phyloP scores from a whole-genome alignment of 2,888 invertebrate genomes.

The Microctonus brassicae region DNA sequence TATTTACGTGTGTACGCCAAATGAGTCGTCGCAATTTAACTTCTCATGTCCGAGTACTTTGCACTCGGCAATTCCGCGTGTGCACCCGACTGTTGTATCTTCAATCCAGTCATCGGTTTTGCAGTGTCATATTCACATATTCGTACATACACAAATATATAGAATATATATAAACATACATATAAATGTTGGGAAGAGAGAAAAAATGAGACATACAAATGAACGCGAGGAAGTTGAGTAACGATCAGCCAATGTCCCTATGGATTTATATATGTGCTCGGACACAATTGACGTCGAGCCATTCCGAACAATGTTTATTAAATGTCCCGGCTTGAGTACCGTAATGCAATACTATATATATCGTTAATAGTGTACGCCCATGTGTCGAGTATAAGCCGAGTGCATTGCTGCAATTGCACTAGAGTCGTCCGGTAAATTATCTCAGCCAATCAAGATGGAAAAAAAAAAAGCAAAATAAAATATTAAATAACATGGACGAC shows the following conservation, averaged over 20 bases:
- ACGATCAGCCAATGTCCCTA: conserved; percentile 14
- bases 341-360: conserved; percentile 36
- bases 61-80: conserved; percentile 18
- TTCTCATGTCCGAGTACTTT: conserved; percentile 8
- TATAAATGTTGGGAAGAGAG: neutral
- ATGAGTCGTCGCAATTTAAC: neutral
- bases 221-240: conserved; percentile 25
- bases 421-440: neutral
- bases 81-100: conserved; percentile 12
- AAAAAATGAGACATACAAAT: conserved; percentile 10
- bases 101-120: conserved; percentile 21
- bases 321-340: conserved; percentile 35
- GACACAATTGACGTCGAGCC: conserved; percentile 6
- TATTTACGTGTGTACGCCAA: too few species aligned
- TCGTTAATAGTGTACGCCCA: conserved; percentile 37
- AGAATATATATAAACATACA: too few species aligned
- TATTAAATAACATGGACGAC: neutral
- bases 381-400: conserved; percentile 27
- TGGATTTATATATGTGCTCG: neutral
- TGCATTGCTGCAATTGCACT: neutral
- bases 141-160: too few species aligned
- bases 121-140: neutral
- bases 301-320: conserved; percentile 38
- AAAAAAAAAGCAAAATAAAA: neutral
- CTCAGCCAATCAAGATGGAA: neutral